Conservation (phyloP, 1,140 invertebrate genomes). For the Aleiodes sp. region DNA sequence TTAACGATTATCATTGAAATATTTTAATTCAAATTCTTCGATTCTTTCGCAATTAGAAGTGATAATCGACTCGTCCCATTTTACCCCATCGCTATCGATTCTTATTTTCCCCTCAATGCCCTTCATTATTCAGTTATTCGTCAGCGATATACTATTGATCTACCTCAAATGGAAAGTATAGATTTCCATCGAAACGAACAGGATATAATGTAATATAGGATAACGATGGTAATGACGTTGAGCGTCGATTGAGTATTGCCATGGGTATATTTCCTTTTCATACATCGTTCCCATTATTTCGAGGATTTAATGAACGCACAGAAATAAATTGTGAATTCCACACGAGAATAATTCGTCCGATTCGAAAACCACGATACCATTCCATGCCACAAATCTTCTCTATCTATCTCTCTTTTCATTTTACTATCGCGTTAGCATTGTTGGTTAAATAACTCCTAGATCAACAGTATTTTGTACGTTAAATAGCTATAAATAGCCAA, state of each 20-base stretch:
- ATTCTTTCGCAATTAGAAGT: too few species aligned
- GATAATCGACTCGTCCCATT: too few species aligned
- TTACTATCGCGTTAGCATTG: not conserved
- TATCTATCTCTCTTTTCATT: not conserved
- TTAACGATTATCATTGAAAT: too few species aligned
- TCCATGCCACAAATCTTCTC: slow-evolving; percentile 6
- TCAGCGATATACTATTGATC: too few species aligned
- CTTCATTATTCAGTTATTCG: too few species aligned
- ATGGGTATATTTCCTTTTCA: slow-evolving; percentile 39
- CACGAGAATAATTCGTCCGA: slow-evolving; percentile 25
- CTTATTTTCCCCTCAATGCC: too few species aligned
- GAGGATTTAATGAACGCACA: slow-evolving; percentile 38
- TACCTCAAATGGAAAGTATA: too few species aligned
- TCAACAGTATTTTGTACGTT: slow-evolving; percentile 33
- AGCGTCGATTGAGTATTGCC: slow-evolving; percentile 37
- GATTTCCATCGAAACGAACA: too few species aligned
- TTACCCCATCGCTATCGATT: too few species aligned
- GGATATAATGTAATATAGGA: slow-evolving; percentile 28
- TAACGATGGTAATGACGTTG: slow-evolving; percentile 40
- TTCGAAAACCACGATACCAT: slow-evolving; percentile 6
- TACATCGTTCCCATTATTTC: slow-evolving; percentile 32
- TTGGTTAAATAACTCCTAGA: slow-evolving; percentile 22
- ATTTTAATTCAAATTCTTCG: too few species aligned
- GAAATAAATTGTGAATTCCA: slow-evolving; percentile 34
- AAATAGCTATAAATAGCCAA: slow-evolving; percentile 27